These are phyloP conservation scores for Drosophila heteroneura DNA, from an alignment of 2,888 invertebrate species.

Conservation along the genomic window DNA sequence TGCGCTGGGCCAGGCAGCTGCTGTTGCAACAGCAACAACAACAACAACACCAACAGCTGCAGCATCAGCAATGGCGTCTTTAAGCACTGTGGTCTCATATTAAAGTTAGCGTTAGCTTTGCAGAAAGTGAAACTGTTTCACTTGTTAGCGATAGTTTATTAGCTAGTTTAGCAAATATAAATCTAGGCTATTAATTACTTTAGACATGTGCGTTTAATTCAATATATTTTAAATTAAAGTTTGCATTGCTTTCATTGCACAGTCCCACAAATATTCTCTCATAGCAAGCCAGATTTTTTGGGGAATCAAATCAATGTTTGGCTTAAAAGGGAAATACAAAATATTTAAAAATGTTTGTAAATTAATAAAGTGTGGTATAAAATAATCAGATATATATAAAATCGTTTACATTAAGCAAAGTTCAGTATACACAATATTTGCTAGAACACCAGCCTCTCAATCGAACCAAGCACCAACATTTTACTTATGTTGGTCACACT, in stretches of 20 bases:
- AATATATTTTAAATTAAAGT: not conserved
- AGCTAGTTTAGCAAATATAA: not conserved
- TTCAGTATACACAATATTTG: not conserved
- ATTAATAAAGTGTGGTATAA: not conserved
- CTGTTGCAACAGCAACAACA: slow-evolving; percentile 32
- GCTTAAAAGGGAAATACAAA: no score
- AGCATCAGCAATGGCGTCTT: slow-evolving; percentile 50
- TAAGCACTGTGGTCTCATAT: slow-evolving; percentile 29
- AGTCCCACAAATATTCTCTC: not conserved
- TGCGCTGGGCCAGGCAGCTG: slow-evolving; percentile 62
- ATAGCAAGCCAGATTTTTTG: not conserved
- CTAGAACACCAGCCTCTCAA: not conserved
- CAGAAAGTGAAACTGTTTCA: not conserved
- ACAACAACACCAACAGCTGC: slow-evolving; percentile 23
- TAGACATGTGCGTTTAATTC: not conserved
- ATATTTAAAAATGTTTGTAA: not conserved
- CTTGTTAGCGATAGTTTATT: not conserved
- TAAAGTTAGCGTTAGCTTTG: not conserved
- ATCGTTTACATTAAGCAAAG: not conserved
- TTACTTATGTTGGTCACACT: slow-evolving; percentile 28
- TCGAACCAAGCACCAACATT: not conserved
- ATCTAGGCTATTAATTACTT: not conserved
- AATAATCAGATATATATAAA: not conserved
- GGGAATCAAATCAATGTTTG: not conserved
- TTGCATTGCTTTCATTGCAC: not conserved